Evolutionary conservation across 2,888 invertebrate species (phyloP).

Genomic region (Chrysolina haemoptera): DNA sequence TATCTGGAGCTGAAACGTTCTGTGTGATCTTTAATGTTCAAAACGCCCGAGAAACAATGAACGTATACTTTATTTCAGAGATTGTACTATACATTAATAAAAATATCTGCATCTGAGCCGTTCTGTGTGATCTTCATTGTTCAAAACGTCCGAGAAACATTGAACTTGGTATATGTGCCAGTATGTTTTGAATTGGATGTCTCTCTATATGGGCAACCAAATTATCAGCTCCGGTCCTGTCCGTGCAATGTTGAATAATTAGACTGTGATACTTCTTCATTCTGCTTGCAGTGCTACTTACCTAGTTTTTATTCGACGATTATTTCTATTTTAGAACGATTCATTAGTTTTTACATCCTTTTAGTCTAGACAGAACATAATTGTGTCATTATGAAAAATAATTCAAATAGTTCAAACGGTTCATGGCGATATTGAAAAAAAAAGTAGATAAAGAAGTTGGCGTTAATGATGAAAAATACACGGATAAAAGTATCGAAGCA

Average conservation of each 20-base stretch:
- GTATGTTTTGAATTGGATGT: neutral
- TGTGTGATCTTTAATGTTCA: too few species aligned
- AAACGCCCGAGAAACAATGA: too few species aligned
- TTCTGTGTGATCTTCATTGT: too few species aligned
- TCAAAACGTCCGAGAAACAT: too few species aligned
- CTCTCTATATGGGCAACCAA: neutral
- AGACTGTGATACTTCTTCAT: conserved; percentile 14
- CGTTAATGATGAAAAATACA: too few species aligned
- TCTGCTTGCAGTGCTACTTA: neutral
- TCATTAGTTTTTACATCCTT: conserved; percentile 10
- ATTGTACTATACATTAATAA: too few species aligned
- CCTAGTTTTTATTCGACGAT: conserved; percentile 10
- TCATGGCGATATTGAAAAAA: neutral
- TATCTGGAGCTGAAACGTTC: too few species aligned
- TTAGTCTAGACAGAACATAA: conserved; percentile 2
- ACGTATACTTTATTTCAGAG: too few species aligned
- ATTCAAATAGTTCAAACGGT: neutral
- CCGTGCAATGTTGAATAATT: neutral
- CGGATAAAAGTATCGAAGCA: too few species aligned
- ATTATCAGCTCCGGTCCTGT: neutral
- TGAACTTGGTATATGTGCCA: too few species aligned
- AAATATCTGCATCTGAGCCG: too few species aligned
- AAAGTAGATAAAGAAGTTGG: too few species aligned
- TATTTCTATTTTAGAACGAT: conserved; percentile 5
- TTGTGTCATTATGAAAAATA: neutral